phyloP scores from a whole-genome alignment of 2,888 invertebrate species.

The Mimumesa dahlbomi region DNA sequence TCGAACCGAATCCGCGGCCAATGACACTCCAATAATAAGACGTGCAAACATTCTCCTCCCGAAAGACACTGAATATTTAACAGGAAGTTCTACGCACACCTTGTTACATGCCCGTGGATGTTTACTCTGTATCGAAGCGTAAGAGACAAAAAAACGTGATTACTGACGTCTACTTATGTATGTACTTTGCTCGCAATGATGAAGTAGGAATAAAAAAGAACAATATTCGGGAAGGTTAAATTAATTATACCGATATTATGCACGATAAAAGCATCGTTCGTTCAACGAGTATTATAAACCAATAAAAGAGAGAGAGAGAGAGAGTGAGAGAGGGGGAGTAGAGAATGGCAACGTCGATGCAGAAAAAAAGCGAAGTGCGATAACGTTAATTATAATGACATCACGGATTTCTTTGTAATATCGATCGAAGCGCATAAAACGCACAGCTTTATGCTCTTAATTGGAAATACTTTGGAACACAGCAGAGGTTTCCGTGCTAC shows the following conservation, averaged over 20 bases:
- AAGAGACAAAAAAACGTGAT: too few relatives aligned
- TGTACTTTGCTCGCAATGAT: too few relatives aligned
- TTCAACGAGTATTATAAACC: too few relatives aligned
- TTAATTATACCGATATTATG: too few relatives aligned
- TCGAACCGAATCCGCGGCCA: constrained; percentile 41
- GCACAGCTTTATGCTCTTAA: constrained; percentile 40
- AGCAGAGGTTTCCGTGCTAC: constrained; percentile 52
- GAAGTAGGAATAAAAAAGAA: too few relatives aligned
- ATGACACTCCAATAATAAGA: constrained; percentile 42
- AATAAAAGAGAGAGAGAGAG: too few relatives aligned
- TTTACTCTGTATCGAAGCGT: neutral
- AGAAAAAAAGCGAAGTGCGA: neutral
- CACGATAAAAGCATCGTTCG: too few relatives aligned
- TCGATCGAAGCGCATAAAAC: constrained; percentile 33
- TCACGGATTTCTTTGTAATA: constrained; percentile 1
- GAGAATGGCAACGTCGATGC: neutral
- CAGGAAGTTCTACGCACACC: neutral
- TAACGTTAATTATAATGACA: constrained; percentile 2
- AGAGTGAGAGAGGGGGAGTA: too few relatives aligned
- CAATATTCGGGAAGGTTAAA: too few relatives aligned
- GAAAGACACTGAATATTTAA: constrained; percentile 39
- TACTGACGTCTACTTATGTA: too few relatives aligned
- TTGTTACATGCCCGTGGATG: neutral
- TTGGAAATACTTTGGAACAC: constrained; percentile 34
- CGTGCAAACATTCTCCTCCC: constrained; percentile 28